Conservation (phyloP, 2,888 invertebrate species). For the Nezara viridula region DNA sequence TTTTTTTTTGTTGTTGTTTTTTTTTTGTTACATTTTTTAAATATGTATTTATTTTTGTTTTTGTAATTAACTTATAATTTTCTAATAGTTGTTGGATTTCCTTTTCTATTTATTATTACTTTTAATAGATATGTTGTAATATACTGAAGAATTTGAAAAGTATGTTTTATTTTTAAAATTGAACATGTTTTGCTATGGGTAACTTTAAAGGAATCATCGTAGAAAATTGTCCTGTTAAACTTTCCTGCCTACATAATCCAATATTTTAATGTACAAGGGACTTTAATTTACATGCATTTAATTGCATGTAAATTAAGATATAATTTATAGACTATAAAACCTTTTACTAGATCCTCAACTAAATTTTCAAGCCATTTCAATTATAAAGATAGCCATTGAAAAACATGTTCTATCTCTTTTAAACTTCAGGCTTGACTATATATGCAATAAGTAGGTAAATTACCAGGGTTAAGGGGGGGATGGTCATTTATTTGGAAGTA, state of each 20-base stretch:
- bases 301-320: background rate
- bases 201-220: background rate
- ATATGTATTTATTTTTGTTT: background rate
- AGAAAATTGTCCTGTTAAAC: background rate
- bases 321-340: no score
- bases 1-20: background rate
- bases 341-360: no score
- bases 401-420: background rate
- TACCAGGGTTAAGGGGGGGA: background rate
- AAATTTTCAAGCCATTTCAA: no score
- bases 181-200: background rate
- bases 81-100: background rate
- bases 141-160: background rate
- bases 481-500: background rate
- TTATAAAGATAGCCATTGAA: background rate
- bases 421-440: background rate
- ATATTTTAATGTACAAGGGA: background rate
- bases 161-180: background rate
- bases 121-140: background rate
- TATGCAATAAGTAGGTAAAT: background rate
- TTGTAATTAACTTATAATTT: background rate
- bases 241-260: background rate
- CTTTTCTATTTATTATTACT: background rate
- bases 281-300: background rate
- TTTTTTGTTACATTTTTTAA: background rate